Percentiles rank a stretch among this genome's conserved stretches.
Conservation (phyloP, 1,140 invertebrate species). For the Solen grandis region DNA sequence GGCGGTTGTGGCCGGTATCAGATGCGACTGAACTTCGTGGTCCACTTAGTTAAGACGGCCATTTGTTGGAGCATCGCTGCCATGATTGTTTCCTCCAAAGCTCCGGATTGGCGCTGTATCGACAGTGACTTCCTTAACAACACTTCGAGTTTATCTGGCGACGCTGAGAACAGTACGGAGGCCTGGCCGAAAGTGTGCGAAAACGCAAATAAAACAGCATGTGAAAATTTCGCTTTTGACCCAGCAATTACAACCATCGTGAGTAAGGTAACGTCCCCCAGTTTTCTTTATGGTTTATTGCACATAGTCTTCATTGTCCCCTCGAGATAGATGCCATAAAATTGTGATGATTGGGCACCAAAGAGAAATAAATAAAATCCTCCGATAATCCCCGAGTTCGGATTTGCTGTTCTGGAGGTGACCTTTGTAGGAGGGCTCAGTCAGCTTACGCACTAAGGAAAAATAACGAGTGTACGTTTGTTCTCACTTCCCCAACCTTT, state of each 20-base stretch:
- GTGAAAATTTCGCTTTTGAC: conserved; percentile 3
- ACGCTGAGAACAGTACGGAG: not conserved
- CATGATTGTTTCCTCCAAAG: conserved; percentile 27
- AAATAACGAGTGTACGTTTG: too few species aligned
- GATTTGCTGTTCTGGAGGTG: too few species aligned
- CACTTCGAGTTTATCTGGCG: not conserved
- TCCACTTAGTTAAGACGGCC: conserved; percentile 12
- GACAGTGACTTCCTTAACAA: not conserved
- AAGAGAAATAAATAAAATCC: too few species aligned
- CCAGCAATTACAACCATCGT: conserved; percentile 13
- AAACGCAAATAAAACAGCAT: not conserved
- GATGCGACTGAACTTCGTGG: not conserved
- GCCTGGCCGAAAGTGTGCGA: not conserved
- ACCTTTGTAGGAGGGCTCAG: too few species aligned
- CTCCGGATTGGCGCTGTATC: conserved; percentile 24
- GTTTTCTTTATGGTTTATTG: not conserved
- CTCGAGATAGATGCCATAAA: too few species aligned
- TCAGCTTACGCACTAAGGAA: too few species aligned
- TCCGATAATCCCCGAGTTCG: too few species aligned
- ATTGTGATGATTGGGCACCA: too few species aligned
- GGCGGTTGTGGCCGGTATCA: conserved; percentile 36
- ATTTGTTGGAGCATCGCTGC: not conserved
- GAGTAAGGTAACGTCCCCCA: conserved; percentile 14
- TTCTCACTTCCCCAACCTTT: too few species aligned
- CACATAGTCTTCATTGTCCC: too few species aligned